Evolutionary conservation across 2,888 invertebrate genomes (phyloP).

Genomic region (Pterobdella sp.): DNA sequence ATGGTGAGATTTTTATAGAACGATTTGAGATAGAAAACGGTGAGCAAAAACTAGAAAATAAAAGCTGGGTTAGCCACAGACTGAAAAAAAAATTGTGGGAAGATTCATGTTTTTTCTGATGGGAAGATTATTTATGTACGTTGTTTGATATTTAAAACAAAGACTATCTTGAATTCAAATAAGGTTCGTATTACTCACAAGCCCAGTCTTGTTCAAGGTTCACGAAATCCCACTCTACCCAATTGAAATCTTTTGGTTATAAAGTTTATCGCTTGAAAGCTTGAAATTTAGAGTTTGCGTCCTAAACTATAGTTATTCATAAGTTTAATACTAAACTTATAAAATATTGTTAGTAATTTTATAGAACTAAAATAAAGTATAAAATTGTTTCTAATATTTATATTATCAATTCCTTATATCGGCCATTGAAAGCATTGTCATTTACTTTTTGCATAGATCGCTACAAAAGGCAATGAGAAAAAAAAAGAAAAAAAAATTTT

Average conservation of each 20-base stretch:
- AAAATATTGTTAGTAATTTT: neutral
- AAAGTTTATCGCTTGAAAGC: neutral
- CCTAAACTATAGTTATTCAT: neutral
- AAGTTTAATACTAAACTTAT: neutral
- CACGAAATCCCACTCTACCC: neutral
- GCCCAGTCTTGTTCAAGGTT: slow-evolving; percentile 6
- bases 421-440: too few relatives aligned
- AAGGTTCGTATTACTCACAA: slow-evolving; percentile 1
- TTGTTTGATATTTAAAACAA: too few relatives aligned
- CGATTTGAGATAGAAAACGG: too few relatives aligned
- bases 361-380: neutral
- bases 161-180: too few relatives aligned
- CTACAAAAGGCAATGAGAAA: neutral
- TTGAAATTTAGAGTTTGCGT: neutral
- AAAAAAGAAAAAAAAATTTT: neutral
- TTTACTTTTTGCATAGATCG: neutral
- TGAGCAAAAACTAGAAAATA: too few relatives aligned
- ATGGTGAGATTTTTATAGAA: too few relatives aligned
- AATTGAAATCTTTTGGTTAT: neutral
- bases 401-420: too few relatives aligned
- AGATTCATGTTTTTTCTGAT: too few relatives aligned
- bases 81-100: too few relatives aligned
- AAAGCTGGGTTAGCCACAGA: too few relatives aligned
- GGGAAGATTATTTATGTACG: too few relatives aligned
- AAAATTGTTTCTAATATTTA: neutral